A percentile compares a stretch with the other conserved stretches of the same genome.
These are phyloP conservation scores for Danaus chrysippus DNA, from an alignment of 2,888 invertebrate species.

Conservation along the genomic window DNA sequence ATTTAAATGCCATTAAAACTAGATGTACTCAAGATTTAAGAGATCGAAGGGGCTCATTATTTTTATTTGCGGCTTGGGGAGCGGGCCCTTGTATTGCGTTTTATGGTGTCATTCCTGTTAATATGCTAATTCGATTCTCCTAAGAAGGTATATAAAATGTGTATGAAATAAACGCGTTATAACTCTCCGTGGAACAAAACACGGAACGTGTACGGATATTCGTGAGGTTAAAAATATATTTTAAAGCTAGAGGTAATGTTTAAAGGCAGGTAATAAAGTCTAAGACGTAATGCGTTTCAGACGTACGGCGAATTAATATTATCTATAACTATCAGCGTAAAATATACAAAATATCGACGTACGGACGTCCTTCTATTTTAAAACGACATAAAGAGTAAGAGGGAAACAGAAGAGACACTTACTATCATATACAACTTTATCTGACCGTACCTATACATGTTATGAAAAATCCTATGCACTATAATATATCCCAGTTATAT, in stretches of 20 bases:
- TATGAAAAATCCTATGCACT: too few species aligned
- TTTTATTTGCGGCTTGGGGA: constrained; percentile 41
- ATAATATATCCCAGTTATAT: too few species aligned
- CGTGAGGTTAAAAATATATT: constrained; percentile 4
- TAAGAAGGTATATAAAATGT: neutral
- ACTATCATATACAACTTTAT: constrained; percentile 9
- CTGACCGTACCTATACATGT: neutral
- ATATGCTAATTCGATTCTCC: constrained; percentile 21
- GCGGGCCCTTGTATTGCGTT: constrained; percentile 20
- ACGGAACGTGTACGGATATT: too few species aligned
- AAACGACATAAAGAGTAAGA: constrained; percentile 39
- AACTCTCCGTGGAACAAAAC: too few species aligned
- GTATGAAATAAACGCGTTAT: too few species aligned
- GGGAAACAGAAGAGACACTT: constrained; percentile 35
- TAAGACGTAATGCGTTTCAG: constrained; percentile 21
- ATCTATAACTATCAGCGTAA: constrained; percentile 47
- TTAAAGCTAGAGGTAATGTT: constrained; percentile 15
- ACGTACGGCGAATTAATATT: constrained; percentile 24
- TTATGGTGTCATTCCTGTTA: constrained; percentile 23
- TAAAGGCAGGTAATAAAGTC: constrained; percentile 23
- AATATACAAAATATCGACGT: constrained; percentile 63
- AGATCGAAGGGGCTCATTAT: constrained; percentile 45
- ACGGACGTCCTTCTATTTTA: constrained; percentile 51
- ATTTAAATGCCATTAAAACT: constrained; percentile 77
- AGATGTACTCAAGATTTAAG: constrained; percentile 63